These are phyloP conservation scores for Antechinus flavipes DNA, from an alignment of 2,113 vertebrate genomes.

Conservation along the genomic window DNA sequence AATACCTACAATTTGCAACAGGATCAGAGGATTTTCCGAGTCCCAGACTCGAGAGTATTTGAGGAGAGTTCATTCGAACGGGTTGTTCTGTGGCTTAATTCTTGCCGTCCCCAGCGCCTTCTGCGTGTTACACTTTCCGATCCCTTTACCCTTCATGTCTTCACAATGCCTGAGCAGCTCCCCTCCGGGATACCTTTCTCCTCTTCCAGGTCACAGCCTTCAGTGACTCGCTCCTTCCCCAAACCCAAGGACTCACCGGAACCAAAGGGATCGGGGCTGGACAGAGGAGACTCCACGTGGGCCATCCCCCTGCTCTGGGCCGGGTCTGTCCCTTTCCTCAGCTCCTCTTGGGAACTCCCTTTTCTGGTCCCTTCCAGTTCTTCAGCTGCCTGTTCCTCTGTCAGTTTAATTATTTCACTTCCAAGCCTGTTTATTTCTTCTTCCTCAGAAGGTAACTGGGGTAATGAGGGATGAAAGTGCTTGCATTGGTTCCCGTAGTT, in stretches of 20 bases:
- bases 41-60: constrained; percentile 20
- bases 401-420: constrained; percentile 81
- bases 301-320: constrained; percentile 69
- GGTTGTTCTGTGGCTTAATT: background rate
- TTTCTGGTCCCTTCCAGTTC: constrained; percentile 79
- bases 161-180: background rate
- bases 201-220: constrained; percentile 55
- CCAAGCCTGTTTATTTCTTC: constrained; percentile 82
- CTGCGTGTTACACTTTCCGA: accelerated
- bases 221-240: constrained; percentile 35
- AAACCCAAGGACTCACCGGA: constrained; percentile 61
- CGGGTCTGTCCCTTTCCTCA: constrained; percentile 40
- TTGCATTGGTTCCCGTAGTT: constrained; percentile 81
- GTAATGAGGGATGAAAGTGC: constrained; percentile 82
- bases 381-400: constrained; percentile 73
- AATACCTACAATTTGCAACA: constrained; percentile 61
- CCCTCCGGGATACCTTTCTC: constrained; percentile 42
- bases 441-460: constrained; percentile 73
- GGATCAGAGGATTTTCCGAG: constrained; percentile 53
- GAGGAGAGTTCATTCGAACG: background rate
- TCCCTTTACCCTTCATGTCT: constrained; percentile 37
- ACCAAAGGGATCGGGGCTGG: constrained; percentile 67
- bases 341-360: constrained; percentile 34
- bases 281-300: constrained; percentile 63
- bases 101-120: accelerated